These are phyloP conservation scores for Oikopleura albicans DNA, from an alignment of 23 tunicate species.

Conservation along the genomic window DNA sequence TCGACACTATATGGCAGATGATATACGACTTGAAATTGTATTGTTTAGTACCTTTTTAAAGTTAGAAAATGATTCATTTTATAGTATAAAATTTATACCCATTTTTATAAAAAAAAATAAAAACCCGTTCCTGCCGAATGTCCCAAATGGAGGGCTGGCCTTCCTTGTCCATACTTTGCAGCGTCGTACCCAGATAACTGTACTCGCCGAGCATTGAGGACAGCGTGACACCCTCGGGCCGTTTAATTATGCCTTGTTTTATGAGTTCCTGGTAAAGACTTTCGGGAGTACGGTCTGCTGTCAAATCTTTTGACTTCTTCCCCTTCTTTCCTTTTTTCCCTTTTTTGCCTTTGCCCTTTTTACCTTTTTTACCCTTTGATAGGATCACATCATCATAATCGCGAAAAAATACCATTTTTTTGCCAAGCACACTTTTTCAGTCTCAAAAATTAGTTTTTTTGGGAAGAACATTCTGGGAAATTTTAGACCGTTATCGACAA, in stretches of 20 bases:
- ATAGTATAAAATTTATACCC: too few relatives aligned
- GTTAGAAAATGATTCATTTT: too few relatives aligned
- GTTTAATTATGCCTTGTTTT: conserved; percentile 60
- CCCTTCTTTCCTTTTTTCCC: conserved; percentile 94
- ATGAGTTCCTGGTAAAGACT: conserved; percentile 83
- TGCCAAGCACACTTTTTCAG: too few relatives aligned
- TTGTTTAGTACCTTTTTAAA: too few relatives aligned
- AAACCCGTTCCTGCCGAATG: too few relatives aligned
- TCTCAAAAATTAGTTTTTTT: not conserved
- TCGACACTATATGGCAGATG: too few relatives aligned
- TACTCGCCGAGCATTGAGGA: conserved; percentile 55
- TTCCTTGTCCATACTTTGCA: conserved; percentile 52
- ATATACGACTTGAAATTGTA: too few relatives aligned
- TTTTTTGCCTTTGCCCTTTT: conserved; percentile 74
- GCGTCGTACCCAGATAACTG: conserved; percentile 82
- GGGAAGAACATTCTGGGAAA: too few relatives aligned
- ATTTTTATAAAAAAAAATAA: too few relatives aligned
- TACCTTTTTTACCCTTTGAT: conserved; percentile 93
- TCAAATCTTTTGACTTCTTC: conserved; percentile 80
- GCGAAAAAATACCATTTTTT: too few relatives aligned
- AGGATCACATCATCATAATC: conserved; percentile 76
- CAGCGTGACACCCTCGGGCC: conserved; percentile 55
- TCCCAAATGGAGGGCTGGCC: conserved; percentile 83
- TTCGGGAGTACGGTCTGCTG: conserved; percentile 87
- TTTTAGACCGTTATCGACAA: too few relatives aligned